Base-by-base conservation (phyloP, 64 coral and sea anemone genomes). In the Stylophora pistillata region DNA sequence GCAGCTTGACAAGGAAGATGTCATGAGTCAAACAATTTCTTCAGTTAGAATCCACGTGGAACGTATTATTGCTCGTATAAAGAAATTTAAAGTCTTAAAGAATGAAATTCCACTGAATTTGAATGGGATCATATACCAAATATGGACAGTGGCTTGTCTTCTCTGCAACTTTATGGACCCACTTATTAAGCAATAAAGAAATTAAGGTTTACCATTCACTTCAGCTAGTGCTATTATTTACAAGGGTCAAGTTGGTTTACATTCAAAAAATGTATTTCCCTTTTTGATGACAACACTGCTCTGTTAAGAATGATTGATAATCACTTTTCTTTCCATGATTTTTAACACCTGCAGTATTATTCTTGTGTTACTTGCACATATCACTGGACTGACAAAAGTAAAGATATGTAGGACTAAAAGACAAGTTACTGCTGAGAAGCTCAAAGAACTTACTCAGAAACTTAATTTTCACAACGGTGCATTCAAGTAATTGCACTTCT, bases 31-130 rank as follows among this genome's bases (percentile, higher is more conserved):
- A n/a, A n/a, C n/a, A n/a, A n/a, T n/a, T n/a, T n/a, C n/a, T 41
- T 81, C 91, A 64, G 78, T 88, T 65, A 88, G 91, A 88, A 93
- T 88, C 55, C 86, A 93, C 81, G 86, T 93, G 41, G 86, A 93
- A 84, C 71, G 77, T 93, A 57, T 71, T 20, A 93, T 93, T 87
- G 28, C 70, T 76, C 71, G 82, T 1, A 74, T 91, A 52, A 86
- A 86, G 71, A 91, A 76, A 74, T 78, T 91, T 83, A 78, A 86
- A 54, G 21, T 85, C 30, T 75, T 91, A n/a, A 73, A 53, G n/a
- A n/a, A n/a, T n/a, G n/a, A n/a, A n/a, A n/a, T n/a, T n/a, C n/a
- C n/a, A n/a, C n/a, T n/a, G n/a, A 74, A 64, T 76, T 33, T 91
- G 58, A 73, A 86, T 91, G n/a, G 80, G 30, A 59, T 73, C 31